Evolutionary conservation across 2,888 invertebrate genomes (phyloP), one percentile per base, ranked within the genome.

Genomic region (Drosophila mettleri): DNA sequence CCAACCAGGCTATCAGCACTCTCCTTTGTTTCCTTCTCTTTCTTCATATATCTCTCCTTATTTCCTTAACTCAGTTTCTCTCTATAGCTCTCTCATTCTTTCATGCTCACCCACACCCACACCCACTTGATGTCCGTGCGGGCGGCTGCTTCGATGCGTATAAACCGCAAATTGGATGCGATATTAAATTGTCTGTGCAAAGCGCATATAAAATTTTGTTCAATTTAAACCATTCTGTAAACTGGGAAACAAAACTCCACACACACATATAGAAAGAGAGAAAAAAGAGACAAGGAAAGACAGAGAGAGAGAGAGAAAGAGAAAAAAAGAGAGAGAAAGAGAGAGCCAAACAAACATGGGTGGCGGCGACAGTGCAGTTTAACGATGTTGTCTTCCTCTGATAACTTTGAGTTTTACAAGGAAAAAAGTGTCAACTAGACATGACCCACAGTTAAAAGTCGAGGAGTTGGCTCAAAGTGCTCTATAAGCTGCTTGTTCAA

Each of bases 151-250:
- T 76, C 82, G 87, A 90, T 80, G 88, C 89, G 90, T 85, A 90
- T 89, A 90, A 90, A 91, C 91, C 91, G 89, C 91, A 91, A 91
- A 91, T 91, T 91, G 92, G 91, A 91, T 91, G 89, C 89, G 89
- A 91, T 91, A 91, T 90, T 91, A 91, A 91, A 91, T 91, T 91
- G 91, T 88, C 90, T 91, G 91, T 91, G 86, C 90, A 90, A 91
- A 89, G 89, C 89, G 89, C 85, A 88, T 86, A 89, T 90, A 91
- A 87, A 90, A 88, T 90, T 87, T 85, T 84, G 80, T 90, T 89
- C 90, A 90, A 91, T 89, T 90, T 90, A 88, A 90, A 83, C 81
- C 86, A 86, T 80, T 84, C 77, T 74, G 74, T 66, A 78, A 80
- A 69, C 70, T 69, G 70, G 74, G 78, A 59, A 58, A 27, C 48